Evolutionary conservation across 2,113 vertebrate genomes (phyloP), one percentile per base, ranked within the genome.

Genomic region (Copsychus sechellarum): DNA sequence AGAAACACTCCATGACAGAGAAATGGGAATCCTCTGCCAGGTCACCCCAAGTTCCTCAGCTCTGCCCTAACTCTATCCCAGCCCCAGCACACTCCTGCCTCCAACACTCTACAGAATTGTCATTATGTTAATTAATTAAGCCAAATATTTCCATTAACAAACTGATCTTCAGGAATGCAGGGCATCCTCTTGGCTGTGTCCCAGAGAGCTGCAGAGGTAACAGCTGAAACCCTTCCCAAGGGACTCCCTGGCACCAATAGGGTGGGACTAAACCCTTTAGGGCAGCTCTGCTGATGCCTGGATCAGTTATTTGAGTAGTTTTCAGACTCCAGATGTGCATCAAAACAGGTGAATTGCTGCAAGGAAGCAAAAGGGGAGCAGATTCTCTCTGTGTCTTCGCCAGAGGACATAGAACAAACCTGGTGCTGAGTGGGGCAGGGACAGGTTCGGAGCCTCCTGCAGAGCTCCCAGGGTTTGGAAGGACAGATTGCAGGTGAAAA

Each of bases 81-180:
- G 70, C 53, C 45, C 50, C 70, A 76, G 50, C 53, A 72, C 66
- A 13, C 22, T 31, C 38, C 74, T 31, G 38, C 31, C 82, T 86
- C 82, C 43, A 90, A 38, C 76, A 83, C 82, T 48, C 57, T 54
- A 23, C 54, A 92, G 76, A 92, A 92, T 66, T 86, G 79, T 88
- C 76, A 95, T 93, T 93, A 96, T 70, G 95, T 43, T 92, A 92
- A 94, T 94, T 86, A 96, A 96, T 94, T 91, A 70, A 62, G 71
- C 50, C 42, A 50, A 93, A 92, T 93, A 93, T 81, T 95, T 89
- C 90, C 78, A 84, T 81, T 92, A 93, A 80, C 57, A 58, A 82
- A 72, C 45, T 86, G 58, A 93, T 97, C 64, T 86, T 43, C 74
- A 90, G 58, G 86, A 92, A 95, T 70, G 85, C 42, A 66, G 79